Conservation (phyloP, 2,797 vertebrate species). For the Falco rusticolus region DNA sequence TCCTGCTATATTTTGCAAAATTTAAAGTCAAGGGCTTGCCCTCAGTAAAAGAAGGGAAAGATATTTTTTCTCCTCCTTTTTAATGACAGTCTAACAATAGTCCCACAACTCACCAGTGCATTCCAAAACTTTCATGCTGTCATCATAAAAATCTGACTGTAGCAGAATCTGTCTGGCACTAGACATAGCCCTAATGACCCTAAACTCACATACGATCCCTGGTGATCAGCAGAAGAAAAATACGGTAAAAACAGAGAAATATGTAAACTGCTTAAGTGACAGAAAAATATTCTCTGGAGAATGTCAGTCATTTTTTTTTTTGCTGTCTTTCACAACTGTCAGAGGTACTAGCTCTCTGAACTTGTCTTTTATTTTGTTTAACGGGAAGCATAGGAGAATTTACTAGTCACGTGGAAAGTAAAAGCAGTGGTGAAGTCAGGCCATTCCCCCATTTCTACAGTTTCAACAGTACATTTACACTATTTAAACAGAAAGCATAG, state of each 20-base stretch:
- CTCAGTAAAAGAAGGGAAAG: neutral
- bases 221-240: constrained; percentile 76
- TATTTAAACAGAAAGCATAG: neutral
- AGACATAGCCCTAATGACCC: constrained; percentile 75
- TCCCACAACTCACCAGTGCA: constrained; percentile 78
- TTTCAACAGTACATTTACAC: neutral
- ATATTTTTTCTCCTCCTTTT: neutral
- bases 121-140: constrained; percentile 83
- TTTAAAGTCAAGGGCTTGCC: neutral
- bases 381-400: constrained; percentile 56
- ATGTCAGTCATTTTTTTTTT: constrained; percentile 62
- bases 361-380: constrained; percentile 70
- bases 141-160: constrained; percentile 74
- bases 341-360: constrained; percentile 69
- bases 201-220: constrained; percentile 72
- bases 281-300: constrained; percentile 82
- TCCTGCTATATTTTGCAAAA: neutral
- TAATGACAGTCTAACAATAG: constrained; percentile 69
- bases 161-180: constrained; percentile 76
- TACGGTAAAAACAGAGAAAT: constrained; percentile 77
- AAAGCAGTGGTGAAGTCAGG: constrained; percentile 38
- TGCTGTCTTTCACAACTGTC: constrained; percentile 78
- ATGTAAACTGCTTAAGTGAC: constrained; percentile 83
- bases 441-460: neutral
- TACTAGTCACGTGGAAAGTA: constrained; percentile 39